phyloP scores from a whole-genome alignment of 2,797 vertebrate species.

The Gymnoscopelus microlampas region DNA sequence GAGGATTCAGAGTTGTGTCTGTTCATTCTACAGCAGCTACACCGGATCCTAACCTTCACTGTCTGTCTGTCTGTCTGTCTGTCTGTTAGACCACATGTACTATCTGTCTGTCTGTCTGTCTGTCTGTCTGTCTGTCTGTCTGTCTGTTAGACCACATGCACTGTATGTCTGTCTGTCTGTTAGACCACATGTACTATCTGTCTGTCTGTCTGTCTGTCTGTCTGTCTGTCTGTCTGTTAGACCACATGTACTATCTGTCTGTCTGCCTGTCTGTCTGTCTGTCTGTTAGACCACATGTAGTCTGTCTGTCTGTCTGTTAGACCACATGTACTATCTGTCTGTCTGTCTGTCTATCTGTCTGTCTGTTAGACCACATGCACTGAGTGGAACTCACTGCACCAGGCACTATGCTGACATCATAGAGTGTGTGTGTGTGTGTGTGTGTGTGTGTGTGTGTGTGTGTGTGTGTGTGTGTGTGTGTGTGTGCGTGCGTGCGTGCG shows the following conservation, averaged over 20 bases:
- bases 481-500: not conserved
- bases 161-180: not conserved
- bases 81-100: slow-evolving; percentile 7
- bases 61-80: too few relatives aligned
- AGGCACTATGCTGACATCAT: slow-evolving; percentile 68
- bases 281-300: not conserved
- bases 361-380: not conserved
- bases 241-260: slow-evolving; percentile 33
- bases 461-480: not conserved
- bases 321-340: too few relatives aligned
- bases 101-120: slow-evolving; percentile 40
- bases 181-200: not conserved
- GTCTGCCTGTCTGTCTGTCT: not conserved
- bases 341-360: slow-evolving; percentile 42
- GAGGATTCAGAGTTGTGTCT: too few relatives aligned
- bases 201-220: slow-evolving; percentile 43
- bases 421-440: slow-evolving; percentile 1
- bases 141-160: not conserved
- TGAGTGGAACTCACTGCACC: slow-evolving; percentile 45
- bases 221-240: too few relatives aligned
- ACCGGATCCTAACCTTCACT: too few relatives aligned
- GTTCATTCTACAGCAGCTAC: too few relatives aligned
- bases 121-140: not conserved
- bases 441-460: not conserved
- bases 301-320: not conserved